A percentile compares a stretch with the other conserved stretches of the same genome.
These are phyloP conservation scores for Mola mola DNA, from an alignment of 2,113 vertebrate genomes.

Conservation along the genomic window DNA sequence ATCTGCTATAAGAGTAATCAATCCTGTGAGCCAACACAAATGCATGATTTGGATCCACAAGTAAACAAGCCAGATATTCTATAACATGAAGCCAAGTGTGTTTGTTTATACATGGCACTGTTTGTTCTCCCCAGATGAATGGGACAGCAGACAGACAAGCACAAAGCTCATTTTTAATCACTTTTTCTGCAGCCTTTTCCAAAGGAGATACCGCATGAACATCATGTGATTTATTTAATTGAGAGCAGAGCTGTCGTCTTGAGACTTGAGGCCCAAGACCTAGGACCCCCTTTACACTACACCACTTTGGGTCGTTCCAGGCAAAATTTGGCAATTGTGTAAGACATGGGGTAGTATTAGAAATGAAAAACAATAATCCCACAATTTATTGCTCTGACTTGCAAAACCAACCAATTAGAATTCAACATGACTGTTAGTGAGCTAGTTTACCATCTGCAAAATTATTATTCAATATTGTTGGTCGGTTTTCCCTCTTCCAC, in stretches of 20 bases:
- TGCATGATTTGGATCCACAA: constrained; percentile 68
- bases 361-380: too few species aligned
- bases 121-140: constrained; percentile 62
- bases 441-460: too few species aligned
- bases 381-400: too few species aligned
- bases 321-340: too few species aligned
- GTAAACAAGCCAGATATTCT: constrained; percentile 68
- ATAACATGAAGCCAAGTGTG: constrained; percentile 65
- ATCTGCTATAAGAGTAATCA: constrained; percentile 77
- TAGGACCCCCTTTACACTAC: too few species aligned
- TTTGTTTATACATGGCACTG: constrained; percentile 64
- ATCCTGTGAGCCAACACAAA: constrained; percentile 72
- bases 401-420: too few species aligned
- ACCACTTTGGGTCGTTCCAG: too few species aligned
- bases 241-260: constrained; percentile 14
- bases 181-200: constrained; percentile 31
- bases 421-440: too few species aligned
- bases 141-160: constrained; percentile 51
- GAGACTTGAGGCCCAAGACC: constrained; percentile 3
- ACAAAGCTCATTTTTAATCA: constrained; percentile 57
- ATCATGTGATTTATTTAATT: constrained; percentile 36
- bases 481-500: too few species aligned
- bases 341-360: too few species aligned
- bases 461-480: too few species aligned
- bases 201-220: constrained; percentile 35